Conservation (phyloP, 2,888 invertebrate species). For the Anthoptus insignis region DNA sequence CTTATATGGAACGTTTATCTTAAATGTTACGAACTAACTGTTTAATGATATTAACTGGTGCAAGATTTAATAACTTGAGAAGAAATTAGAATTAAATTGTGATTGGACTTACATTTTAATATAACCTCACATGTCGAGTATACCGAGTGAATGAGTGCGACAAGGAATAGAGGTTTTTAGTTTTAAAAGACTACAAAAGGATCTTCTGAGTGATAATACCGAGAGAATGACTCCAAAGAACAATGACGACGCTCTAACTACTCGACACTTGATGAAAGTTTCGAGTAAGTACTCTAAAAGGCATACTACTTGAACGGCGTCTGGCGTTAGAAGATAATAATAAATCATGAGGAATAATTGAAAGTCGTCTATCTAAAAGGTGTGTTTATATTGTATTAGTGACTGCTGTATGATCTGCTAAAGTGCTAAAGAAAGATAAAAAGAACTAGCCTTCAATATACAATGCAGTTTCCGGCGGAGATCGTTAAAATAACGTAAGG, state of each 20-base stretch:
- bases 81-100: not conserved
- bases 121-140: not conserved
- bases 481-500: conserved; percentile 62
- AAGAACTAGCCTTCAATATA: conserved; percentile 51
- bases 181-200: conserved; percentile 65
- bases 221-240: conserved; percentile 62
- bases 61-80: too few species aligned
- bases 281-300: conserved; percentile 53
- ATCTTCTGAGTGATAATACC: conserved; percentile 68
- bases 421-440: conserved; percentile 22
- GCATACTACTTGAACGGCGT: conserved; percentile 15
- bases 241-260: conserved; percentile 66
- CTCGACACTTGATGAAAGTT: conserved; percentile 68
- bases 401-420: conserved; percentile 14
- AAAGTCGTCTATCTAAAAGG: not conserved
- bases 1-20: too few species aligned
- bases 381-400: conserved; percentile 11
- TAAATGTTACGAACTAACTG: too few species aligned
- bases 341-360: conserved; percentile 25
- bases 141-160: conserved; percentile 50
- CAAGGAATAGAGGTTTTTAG: conserved; percentile 59
- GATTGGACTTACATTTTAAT: not conserved
- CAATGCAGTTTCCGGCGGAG: conserved; percentile 65
- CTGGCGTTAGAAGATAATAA: conserved; percentile 24
- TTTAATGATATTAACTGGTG: too few species aligned